These are phyloP conservation scores for Sericinus montela DNA, from an alignment of 2,888 invertebrate species.

Conservation along the genomic window DNA sequence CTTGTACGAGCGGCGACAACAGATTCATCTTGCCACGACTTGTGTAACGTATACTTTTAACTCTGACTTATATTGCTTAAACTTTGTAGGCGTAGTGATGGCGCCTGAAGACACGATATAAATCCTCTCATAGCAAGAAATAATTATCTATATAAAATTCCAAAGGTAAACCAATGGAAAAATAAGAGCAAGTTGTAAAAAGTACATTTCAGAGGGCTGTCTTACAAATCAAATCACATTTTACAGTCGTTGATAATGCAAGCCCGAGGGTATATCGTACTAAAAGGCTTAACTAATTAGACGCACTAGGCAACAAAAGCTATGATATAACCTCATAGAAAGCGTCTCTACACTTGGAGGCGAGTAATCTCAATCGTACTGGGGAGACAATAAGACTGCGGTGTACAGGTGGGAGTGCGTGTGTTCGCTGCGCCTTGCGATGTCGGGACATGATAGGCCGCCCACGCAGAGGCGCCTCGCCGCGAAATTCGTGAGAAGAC, in stretches of 20 bases:
- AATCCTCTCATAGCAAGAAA: conserved; percentile 32
- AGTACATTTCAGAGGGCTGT: conserved; percentile 32
- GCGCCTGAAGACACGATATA: conserved; percentile 48
- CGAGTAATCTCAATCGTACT: conserved; percentile 38
- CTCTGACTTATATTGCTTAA: conserved; percentile 42
- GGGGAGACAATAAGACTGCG: conserved; percentile 33
- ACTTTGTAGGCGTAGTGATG: conserved; percentile 61
- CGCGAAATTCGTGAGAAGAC: conserved; percentile 76
- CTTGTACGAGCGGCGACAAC: conserved; percentile 48
- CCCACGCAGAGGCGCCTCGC: conserved; percentile 70
- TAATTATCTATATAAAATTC: conserved; percentile 5
- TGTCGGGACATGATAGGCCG: conserved; percentile 69
- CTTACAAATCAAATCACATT: conserved; percentile 52
- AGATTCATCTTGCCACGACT: conserved; percentile 74
- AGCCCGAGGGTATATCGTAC: conserved; percentile 62
- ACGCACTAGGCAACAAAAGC: conserved; percentile 72
- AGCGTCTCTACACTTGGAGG: conserved; percentile 31
- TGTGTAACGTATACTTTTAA: conserved; percentile 65
- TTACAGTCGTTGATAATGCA: conserved; percentile 49
- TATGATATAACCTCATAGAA: conserved; percentile 25
- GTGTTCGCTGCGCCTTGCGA: conserved; percentile 54
- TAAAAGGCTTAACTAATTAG: conserved; percentile 78
- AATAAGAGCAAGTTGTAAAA: conserved; percentile 23
- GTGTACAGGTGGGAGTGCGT: conserved; percentile 37
- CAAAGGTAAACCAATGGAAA: neutral